Base-by-base conservation (phyloP, 2,113 vertebrate species). In the Xiphorhynchus elegans region DNA sequence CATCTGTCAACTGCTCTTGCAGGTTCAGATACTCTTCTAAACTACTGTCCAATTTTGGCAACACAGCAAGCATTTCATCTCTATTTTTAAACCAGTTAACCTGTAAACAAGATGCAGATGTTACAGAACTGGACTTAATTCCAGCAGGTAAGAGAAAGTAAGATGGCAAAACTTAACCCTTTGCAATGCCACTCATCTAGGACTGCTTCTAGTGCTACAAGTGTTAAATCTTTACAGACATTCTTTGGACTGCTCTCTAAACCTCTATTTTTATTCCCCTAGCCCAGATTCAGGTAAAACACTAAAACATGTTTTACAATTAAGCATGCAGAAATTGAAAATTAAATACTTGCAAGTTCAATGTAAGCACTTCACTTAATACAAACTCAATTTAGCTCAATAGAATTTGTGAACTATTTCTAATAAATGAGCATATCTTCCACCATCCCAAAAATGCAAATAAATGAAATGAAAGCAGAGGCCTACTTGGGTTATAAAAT, bases 71-170 rank as follows among this genome's bases (percentile, higher is more conserved):
- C 99, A 99, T 99, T 97, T 99, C 99, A 13, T 99, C 99, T 29
- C 99, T 98, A 90, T 99, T 99, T 96, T 99, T 99, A 94, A 99
- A 99, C 99, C 99, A 99, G 97, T 99, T 99, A 78, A 99, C 99
- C 99, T 99, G 94, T 26, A 93, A 96, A 42, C 78, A 95, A 67
- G 40, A 56, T 39, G 92, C 42, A 78, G 46, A 60, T 2, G 6
- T 91, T 69, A 94, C 2, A 67, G 59, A 91, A 67, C 9, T 13
- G 47, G 16, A 84, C 6, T 53, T 69, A 63, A 77, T 26, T 74
- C 33, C n/a, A 90, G 74, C 28, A 55, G 4, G 8, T 31, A 84
- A 67, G 9, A n/a, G 44, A 64, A 64, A 10, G 6, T 8, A 19
- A 33, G 18, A 31, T 20, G 9, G 53, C n/a, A 94, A 46, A 44